These are phyloP conservation scores for Pseudorectes ferrugineus DNA, from an alignment of 2,113 vertebrate genomes.

Conservation along the genomic window DNA sequence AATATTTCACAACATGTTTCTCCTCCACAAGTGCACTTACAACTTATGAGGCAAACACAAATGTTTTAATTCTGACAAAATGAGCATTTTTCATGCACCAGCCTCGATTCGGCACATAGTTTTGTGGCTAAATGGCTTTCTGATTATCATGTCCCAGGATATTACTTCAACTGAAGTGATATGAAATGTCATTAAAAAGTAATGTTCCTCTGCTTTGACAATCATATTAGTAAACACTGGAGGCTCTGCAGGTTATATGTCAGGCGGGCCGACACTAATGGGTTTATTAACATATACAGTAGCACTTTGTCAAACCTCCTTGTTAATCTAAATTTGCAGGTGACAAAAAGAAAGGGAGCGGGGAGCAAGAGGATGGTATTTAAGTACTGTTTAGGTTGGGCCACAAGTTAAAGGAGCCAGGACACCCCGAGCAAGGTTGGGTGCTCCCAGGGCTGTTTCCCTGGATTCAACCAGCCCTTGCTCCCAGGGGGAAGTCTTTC, in stretches of 20 bases:
- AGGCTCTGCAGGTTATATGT: slow-evolving; percentile 43
- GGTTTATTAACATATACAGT: slow-evolving; percentile 66
- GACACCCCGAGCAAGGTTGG: neutral
- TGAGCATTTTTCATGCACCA: slow-evolving; percentile 20
- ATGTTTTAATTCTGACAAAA: slow-evolving; percentile 59
- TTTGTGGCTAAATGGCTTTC: slow-evolving; percentile 63
- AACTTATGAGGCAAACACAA: slow-evolving; percentile 37
- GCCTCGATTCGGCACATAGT: neutral
- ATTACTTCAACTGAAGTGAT: slow-evolving; percentile 67
- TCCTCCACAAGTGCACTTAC: slow-evolving; percentile 41
- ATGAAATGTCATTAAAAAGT: slow-evolving; percentile 66
- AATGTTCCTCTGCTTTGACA: slow-evolving; percentile 67
- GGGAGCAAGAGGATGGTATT: neutral
- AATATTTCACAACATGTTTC: slow-evolving; percentile 48
- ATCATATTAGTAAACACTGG: slow-evolving; percentile 69
- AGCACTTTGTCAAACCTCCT: slow-evolving; percentile 44
- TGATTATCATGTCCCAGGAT: slow-evolving; percentile 67
- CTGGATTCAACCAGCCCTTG: accelerated
- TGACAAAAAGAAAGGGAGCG: slow-evolving; percentile 1
- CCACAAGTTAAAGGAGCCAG: neutral
- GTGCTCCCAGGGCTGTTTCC: accelerated
- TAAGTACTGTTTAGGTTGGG: neutral
- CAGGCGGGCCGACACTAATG: slow-evolving; percentile 55
- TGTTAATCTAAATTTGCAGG: slow-evolving; percentile 56
- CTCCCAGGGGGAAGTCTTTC: neutral